A percentile compares a stretch with the other conserved stretches of the same genome.
Conservation (phyloP, 2,888 invertebrate genomes). For the Melieria picta region DNA sequence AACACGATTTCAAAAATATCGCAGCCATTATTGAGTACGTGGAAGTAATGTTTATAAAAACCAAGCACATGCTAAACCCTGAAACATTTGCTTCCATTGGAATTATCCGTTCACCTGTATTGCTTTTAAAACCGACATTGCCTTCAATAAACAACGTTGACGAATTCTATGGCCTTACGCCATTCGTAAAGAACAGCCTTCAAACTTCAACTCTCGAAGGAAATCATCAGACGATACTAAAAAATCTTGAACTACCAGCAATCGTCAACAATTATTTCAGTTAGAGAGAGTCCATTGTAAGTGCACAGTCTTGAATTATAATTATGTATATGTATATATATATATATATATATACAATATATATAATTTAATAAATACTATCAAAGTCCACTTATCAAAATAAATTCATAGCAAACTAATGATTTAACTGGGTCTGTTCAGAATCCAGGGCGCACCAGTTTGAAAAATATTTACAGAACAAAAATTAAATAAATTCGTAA, state of each 20-base stretch:
- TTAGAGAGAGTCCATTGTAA: background rate
- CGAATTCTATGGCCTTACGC: conserved; percentile 30
- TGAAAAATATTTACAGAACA: too few species aligned
- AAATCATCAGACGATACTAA: conserved; percentile 74
- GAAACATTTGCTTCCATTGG: conserved; percentile 20
- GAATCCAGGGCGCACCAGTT: too few species aligned
- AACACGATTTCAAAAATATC: background rate
- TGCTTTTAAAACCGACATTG: conserved; percentile 26
- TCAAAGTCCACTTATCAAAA: too few species aligned
- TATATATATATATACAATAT: too few species aligned
- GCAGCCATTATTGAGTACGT: conserved; percentile 18
- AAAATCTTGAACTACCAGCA: conserved; percentile 71
- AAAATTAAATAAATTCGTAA: too few species aligned
- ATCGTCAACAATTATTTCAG: conserved; percentile 67
- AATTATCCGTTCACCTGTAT: conserved; percentile 28
- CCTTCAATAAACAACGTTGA: conserved; percentile 22
- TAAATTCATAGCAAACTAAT: too few species aligned
- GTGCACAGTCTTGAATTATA: too few species aligned
- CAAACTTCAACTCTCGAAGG: conserved; percentile 70
- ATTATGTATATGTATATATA: too few species aligned
- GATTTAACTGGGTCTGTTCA: too few species aligned
- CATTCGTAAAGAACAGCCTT: conserved; percentile 27
- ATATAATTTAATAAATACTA: too few species aligned
- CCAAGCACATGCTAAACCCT: background rate
- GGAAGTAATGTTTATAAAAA: conserved; percentile 15